phyloP scores from a whole-genome alignment of 2,113 vertebrate species.

The Gymnogyps californianus region DNA sequence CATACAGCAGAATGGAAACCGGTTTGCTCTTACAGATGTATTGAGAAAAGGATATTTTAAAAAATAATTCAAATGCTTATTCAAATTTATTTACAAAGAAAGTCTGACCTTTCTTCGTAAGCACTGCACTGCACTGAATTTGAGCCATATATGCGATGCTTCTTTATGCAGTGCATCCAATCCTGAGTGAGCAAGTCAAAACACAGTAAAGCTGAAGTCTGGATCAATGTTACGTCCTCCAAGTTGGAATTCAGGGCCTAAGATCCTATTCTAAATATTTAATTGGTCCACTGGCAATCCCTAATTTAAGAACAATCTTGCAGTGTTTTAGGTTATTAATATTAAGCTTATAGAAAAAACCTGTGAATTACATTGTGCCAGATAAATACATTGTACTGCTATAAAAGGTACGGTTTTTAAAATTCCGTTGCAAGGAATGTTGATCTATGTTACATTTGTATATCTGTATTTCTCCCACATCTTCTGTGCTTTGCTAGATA shows the following conservation, averaged over 20 bases:
- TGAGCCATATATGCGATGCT: fast-evolving
- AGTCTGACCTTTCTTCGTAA: background rate
- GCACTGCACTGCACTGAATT: background rate
- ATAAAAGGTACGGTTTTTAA: background rate
- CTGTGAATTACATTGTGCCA: background rate
- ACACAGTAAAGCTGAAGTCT: background rate
- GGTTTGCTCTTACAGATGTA: background rate
- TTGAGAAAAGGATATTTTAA: background rate
- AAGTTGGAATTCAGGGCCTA: background rate
- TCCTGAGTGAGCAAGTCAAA: background rate
- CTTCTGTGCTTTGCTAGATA: background rate
- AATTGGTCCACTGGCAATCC: background rate
- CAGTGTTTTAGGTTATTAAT: background rate
- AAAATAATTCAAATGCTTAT: background rate
- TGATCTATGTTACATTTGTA: background rate
- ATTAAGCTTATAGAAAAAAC: background rate
- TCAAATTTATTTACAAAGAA: background rate
- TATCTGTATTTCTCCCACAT: background rate
- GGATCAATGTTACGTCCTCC: background rate
- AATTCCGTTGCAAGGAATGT: background rate
- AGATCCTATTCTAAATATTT: background rate
- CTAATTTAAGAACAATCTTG: background rate
- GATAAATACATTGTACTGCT: background rate
- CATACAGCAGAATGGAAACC: background rate
- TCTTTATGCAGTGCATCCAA: background rate